Percentiles rank a stretch among this genome's conserved stretches.
These are phyloP conservation scores for Pteropus rufus DNA, from an alignment of 2,797 vertebrate genomes.

Conservation along the genomic window DNA sequence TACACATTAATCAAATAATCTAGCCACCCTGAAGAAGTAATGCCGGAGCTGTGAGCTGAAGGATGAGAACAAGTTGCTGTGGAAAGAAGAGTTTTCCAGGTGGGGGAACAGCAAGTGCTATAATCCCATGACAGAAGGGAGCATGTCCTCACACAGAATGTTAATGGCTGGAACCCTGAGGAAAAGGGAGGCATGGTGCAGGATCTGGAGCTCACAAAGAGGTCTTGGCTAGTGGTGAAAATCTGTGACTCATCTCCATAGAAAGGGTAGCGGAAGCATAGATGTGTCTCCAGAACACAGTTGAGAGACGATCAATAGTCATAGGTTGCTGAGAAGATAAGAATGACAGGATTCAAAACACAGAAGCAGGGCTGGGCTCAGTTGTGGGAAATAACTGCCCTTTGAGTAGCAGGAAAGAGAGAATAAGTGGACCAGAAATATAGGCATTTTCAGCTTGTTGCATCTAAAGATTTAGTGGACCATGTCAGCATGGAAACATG, in stretches of 20 bases:
- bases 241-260: not conserved
- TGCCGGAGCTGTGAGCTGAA: not conserved
- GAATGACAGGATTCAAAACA: not conserved
- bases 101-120: not conserved
- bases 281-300: not conserved
- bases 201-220: not conserved
- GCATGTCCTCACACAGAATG: not conserved
- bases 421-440: not conserved
- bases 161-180: not conserved
- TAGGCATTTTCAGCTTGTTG: not conserved
- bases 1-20: not conserved
- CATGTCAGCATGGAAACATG: not conserved
- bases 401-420: not conserved
- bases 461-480: not conserved
- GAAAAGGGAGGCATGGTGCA: not conserved
- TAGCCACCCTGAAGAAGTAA: not conserved
- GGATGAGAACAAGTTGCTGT: not conserved
- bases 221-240: not conserved
- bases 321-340: not conserved
- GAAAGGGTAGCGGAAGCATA: not conserved
- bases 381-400: not conserved
- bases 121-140: not conserved
- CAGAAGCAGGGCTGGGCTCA: not conserved
- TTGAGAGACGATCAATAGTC: not conserved
- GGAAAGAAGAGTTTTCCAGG: not conserved